Conservation (phyloP, 2,113 vertebrate genomes). For the Xenus cinereus region DNA sequence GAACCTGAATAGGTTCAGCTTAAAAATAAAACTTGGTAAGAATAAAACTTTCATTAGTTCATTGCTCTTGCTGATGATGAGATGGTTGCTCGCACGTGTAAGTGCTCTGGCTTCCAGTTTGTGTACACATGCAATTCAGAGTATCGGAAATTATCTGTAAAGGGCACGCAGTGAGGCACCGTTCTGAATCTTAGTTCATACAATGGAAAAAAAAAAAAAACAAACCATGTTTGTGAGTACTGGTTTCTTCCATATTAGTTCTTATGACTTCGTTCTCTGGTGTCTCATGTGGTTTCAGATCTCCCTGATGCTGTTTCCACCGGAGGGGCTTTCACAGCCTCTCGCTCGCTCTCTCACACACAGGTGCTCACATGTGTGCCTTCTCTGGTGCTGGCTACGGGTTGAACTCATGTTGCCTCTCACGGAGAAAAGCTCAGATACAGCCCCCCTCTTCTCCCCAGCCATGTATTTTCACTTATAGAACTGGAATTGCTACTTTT, state of each 20-base stretch:
- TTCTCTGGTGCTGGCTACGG: neutral
- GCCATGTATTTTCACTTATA: neutral
- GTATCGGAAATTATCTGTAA: neutral
- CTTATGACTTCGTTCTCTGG: neutral
- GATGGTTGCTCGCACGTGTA: neutral
- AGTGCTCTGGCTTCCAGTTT: neutral
- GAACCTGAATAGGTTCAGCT: neutral
- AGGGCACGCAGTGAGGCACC: neutral
- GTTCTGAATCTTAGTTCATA: neutral
- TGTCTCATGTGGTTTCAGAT: constrained; percentile 19
- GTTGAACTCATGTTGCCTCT: neutral
- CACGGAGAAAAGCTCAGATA: neutral
- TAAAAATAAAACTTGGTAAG: neutral
- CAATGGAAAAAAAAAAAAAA: neutral
- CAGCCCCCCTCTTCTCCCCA: neutral
- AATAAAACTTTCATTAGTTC: neutral
- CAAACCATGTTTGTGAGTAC: neutral
- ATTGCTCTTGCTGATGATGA: accelerated
- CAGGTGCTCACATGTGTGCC: accelerated
- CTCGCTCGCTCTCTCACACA: accelerated
- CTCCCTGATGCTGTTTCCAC: neutral
- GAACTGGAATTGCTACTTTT: neutral
- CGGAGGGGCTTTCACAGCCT: neutral
- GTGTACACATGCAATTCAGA: neutral
- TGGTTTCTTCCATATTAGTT: neutral